Percentiles rank a stretch among this genome's conserved stretches.
phyloP scores from a whole-genome alignment of 35 echinoderm and acorn worm species.

The Holothuria glaberrima region DNA sequence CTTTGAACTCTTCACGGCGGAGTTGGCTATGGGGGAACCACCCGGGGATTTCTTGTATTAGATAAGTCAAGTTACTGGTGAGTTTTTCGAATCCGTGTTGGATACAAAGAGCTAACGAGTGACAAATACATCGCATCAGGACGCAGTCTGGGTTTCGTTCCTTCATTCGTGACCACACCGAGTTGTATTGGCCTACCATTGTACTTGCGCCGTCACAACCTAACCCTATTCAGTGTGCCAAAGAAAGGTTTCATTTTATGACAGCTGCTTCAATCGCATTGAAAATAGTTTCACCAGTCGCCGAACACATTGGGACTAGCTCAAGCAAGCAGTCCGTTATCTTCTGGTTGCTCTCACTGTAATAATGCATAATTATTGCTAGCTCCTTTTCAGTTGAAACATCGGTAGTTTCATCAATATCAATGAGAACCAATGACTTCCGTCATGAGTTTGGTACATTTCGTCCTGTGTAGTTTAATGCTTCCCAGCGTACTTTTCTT shows the following conservation, averaged over 20 bases:
- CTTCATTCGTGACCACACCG: no score
- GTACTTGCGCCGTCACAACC: no score
- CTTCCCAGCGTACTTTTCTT: not conserved
- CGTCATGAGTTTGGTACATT: slow-evolving; percentile 35
- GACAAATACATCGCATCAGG: no score
- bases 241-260: slow-evolving; percentile 4
- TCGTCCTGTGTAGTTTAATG: slow-evolving; percentile 12
- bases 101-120: no score
- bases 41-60: no score
- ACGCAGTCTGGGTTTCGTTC: no score
- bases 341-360: slow-evolving; percentile 11
- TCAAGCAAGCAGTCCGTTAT: not conserved
- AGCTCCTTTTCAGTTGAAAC: slow-evolving; percentile 48
- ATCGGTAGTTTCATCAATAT: slow-evolving; percentile 59
- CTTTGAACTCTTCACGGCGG: no score
- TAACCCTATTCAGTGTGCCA: no score
- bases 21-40: no score
- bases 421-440: slow-evolving; percentile 23
- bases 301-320: not conserved
- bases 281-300: slow-evolving; percentile 36
- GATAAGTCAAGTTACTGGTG: no score
- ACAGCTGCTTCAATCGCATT: slow-evolving; percentile 1
- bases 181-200: no score
- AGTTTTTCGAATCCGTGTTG: no score
- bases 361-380: slow-evolving; percentile 39